Evolutionary conservation across 2,888 invertebrate genomes (phyloP), one percentile per base, ranked within the genome.

Genomic region (Microctonus aethiopoides): DNA sequence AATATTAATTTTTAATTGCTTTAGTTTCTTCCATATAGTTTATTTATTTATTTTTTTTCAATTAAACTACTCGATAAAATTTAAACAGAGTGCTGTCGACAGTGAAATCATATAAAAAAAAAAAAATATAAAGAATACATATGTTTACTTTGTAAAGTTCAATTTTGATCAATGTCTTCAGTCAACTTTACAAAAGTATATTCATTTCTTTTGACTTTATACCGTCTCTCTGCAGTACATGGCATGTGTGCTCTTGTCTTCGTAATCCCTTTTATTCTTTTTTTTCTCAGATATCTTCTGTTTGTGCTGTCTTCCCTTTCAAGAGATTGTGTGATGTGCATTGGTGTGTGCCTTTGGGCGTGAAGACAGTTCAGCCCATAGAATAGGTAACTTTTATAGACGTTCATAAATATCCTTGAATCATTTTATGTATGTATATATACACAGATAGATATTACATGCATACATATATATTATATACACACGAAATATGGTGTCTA

Each of bases 281-380:
- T 52, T 22, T 56, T 13, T 26, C 26, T 26, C 56, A 29, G 26
- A 29, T 26, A 26, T 56, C 56, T 46, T 16, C n/a, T 56, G n/a
- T 26, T 24, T 29, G 13, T 59, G 34, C 59, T 59, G 32, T 32
- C 59, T 59, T 11, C 59, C 20, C 34, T 34, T 32, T n/a, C n/a
- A 32, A 46, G 29, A 29, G 24, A 62, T 62, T 62, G 26, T 46
- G 16, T 46, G 46, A n/a, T n/a, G n/a, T 46, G 46, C 46, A 46
- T 46, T 16, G 16, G 46, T 46, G 46, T 46, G 46, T 46, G 62
- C 62, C 62, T 62, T 46, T 62, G 46, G 62, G 62, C 62, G 29
- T 62, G 51, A 29, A 39, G 24, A 46, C 13, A 46, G 16, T 24
- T 16, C 26, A 26, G 46, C 16, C 46, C n/a, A n/a, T 46, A 6